A percentile compares a stretch with the other conserved stretches of the same genome.
phyloP scores from a whole-genome alignment of 2,113 vertebrate species.

The Eurystomus gularis region DNA sequence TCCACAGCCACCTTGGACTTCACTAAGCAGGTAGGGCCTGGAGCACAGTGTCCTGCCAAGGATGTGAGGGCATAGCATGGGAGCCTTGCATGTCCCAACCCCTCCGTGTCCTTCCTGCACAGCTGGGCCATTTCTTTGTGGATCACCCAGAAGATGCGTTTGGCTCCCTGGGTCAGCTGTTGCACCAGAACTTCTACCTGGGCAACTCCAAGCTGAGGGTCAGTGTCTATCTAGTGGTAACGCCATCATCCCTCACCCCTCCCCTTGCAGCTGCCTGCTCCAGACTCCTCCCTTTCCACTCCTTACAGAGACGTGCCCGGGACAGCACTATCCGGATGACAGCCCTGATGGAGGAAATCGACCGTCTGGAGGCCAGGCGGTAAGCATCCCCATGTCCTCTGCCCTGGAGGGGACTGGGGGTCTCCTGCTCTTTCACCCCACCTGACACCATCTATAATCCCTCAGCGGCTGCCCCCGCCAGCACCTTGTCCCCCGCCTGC shows the following conservation, averaged over 20 bases:
- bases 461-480: not conserved
- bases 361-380: conserved; percentile 13
- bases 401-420: too few relatives aligned
- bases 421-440: fast-evolving
- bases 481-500: not conserved
- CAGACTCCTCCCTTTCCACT: not conserved
- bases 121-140: conserved; percentile 52
- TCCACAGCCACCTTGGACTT: not conserved
- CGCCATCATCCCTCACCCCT: fast-evolving
- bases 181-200: conserved; percentile 40
- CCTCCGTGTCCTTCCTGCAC: fast-evolving
- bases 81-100: fast-evolving
- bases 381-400: not conserved
- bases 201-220: conserved; percentile 11
- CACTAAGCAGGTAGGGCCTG: not conserved
- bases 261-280: not conserved
- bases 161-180: conserved; percentile 15
- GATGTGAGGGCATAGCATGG: fast-evolving
- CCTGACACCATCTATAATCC: fast-evolving
- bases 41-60: fast-evolving
- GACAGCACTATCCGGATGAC: conserved; percentile 37
- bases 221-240: fast-evolving
- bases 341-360: not conserved
- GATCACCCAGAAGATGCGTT: conserved; percentile 38
- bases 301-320: not conserved